Percentiles rank a stretch among this genome's conserved stretches.
phyloP scores from a whole-genome alignment of 2,797 vertebrate species.

The Pachyuromys duprasi region DNA sequence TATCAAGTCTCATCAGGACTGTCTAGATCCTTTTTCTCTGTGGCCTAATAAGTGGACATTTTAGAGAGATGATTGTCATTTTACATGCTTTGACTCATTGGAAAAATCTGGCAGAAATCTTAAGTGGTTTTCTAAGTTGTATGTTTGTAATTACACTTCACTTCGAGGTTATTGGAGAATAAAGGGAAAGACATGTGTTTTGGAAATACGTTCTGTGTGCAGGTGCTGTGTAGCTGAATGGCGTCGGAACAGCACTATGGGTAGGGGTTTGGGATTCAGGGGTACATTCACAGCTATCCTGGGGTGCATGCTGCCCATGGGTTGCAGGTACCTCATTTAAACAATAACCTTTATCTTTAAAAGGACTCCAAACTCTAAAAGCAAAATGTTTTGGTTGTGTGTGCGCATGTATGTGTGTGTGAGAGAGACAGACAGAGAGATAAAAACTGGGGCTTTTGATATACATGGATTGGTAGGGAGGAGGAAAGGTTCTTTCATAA shows the following conservation, averaged over 20 bases:
- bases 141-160: neutral
- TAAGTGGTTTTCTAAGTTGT: neutral
- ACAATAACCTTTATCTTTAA: neutral
- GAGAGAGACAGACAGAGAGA: too few relatives aligned
- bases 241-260: neutral
- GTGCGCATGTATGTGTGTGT: too few relatives aligned
- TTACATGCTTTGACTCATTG: neutral
- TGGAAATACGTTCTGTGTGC: neutral
- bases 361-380: neutral
- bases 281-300: neutral
- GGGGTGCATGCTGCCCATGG: neutral
- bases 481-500: neutral
- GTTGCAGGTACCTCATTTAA: neutral
- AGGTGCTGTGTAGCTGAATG: neutral
- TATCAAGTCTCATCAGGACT: too few relatives aligned
- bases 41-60: too few relatives aligned
- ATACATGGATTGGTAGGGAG: accelerated
- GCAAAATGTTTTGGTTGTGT: neutral
- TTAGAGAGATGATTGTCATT: neutral
- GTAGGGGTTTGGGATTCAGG: accelerated
- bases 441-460: neutral
- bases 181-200: neutral
- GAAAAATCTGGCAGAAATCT: neutral
- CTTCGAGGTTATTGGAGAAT: neutral
- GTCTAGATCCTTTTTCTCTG: too few relatives aligned